phyloP scores from a whole-genome alignment of 2,113 vertebrate genomes.

The Gadus macrocephalus region DNA sequence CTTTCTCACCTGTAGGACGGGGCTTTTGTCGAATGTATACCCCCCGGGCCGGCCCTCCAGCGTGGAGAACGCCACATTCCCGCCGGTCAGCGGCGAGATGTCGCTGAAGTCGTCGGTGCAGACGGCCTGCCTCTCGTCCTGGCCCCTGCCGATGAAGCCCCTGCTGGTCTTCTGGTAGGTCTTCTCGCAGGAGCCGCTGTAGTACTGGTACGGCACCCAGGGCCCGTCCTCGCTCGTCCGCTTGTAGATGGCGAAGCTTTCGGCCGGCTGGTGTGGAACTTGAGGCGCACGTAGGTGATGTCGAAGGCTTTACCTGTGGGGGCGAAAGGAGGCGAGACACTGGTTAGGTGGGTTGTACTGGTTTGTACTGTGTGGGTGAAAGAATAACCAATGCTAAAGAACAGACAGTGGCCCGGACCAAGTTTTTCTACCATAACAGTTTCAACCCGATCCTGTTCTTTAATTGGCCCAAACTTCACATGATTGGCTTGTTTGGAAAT shows the following conservation, averaged over 20 bases:
- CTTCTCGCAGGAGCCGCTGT: slow-evolving; percentile 95
- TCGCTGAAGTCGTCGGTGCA: slow-evolving; percentile 98
- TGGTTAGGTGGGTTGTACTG: too few relatives aligned
- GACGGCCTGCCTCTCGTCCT: slow-evolving; percentile 90
- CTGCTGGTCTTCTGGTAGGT: slow-evolving; percentile 82
- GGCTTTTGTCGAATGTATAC: slow-evolving; percentile 96
- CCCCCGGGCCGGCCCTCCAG: slow-evolving; percentile 92
- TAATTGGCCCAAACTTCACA: too few relatives aligned
- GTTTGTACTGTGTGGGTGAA: too few relatives aligned
- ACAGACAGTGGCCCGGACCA: too few relatives aligned
- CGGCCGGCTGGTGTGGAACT: slow-evolving; percentile 96
- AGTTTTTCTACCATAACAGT: too few relatives aligned
- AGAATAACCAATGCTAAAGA: too few relatives aligned
- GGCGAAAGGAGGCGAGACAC: neutral
- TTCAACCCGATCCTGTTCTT: too few relatives aligned
- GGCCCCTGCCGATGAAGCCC: slow-evolving; percentile 87
- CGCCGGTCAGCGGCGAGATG: slow-evolving; percentile 94
- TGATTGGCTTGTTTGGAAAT: too few relatives aligned
- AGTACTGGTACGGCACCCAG: slow-evolving; percentile 95
- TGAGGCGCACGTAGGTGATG: slow-evolving; percentile 94
- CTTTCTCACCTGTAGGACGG: slow-evolving; percentile 85
- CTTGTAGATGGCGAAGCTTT: slow-evolving; percentile 97
- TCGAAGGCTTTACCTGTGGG: slow-evolving; percentile 89
- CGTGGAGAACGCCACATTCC: slow-evolving; percentile 95
- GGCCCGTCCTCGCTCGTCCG: slow-evolving; percentile 79